Percentiles rank a stretch among this genome's conserved stretches.
These are phyloP conservation scores for Apogon talboti DNA, from an alignment of 2,797 vertebrate species.

Conservation along the genomic window DNA sequence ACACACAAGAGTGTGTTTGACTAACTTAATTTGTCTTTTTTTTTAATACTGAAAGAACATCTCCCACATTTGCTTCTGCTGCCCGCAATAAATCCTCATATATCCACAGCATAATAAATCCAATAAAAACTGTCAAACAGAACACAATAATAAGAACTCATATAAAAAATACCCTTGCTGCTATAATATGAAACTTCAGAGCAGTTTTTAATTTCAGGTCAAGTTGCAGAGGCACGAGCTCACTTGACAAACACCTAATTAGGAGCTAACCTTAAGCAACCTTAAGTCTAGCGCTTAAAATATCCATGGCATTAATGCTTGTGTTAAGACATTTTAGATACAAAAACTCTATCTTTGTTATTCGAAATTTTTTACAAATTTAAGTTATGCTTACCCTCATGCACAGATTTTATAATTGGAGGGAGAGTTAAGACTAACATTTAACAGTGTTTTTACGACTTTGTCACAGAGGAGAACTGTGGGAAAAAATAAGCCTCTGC, in stretches of 20 bases:
- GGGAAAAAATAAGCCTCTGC: conserved; percentile 9
- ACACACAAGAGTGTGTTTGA: background rate
- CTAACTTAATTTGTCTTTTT: conserved; percentile 1
- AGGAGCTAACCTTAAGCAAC: conserved; percentile 12
- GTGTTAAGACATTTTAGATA: background rate
- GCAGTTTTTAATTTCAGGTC: conserved; percentile 33
- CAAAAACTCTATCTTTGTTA: conserved; percentile 4
- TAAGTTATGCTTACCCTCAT: background rate
- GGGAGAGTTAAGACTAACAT: background rate
- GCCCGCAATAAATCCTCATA: conserved; percentile 35
- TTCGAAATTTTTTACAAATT: conserved; percentile 16
- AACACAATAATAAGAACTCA: conserved; percentile 13
- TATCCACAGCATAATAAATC: conserved; percentile 25
- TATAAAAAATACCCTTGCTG: conserved; percentile 24
- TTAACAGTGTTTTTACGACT: conserved; percentile 37
- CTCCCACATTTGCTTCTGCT: conserved; percentile 1
- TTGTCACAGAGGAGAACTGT: conserved; percentile 14
- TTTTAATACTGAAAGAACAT: conserved; percentile 19
- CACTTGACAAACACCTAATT: conserved; percentile 22
- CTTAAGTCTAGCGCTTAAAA: conserved; percentile 10
- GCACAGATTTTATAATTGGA: background rate
- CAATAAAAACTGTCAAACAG: conserved; percentile 24
- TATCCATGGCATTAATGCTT: conserved; percentile 8
- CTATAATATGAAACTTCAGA: background rate
- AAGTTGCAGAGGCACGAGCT: conserved; percentile 33